Percentiles rank a stretch among this genome's conserved stretches.
These are phyloP conservation scores for Scaptomyza reducta DNA, from an alignment of 2,888 invertebrate species.

Conservation along the genomic window DNA sequence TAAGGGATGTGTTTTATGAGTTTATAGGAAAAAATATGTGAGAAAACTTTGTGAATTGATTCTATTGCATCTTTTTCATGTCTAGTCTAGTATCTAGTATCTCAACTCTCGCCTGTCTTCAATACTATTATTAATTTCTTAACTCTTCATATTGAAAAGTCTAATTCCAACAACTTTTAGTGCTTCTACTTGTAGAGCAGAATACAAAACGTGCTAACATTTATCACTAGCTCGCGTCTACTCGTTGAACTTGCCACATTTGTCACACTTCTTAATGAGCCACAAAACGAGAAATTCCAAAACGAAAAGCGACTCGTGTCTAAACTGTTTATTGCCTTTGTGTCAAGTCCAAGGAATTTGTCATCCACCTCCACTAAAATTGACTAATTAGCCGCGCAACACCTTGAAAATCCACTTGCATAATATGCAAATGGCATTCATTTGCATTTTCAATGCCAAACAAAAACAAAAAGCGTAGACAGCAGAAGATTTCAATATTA, in stretches of 20 bases:
- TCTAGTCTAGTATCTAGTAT: too few species aligned
- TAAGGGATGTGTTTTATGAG: too few species aligned
- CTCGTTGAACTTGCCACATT: neutral
- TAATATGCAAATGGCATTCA: slow-evolving; percentile 37
- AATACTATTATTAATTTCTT: too few species aligned
- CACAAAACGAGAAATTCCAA: neutral
- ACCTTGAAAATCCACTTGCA: slow-evolving; percentile 14
- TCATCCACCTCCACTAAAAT: slow-evolving; percentile 5
- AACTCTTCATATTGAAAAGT: neutral
- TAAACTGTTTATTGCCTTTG: slow-evolving; percentile 3
- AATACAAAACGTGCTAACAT: neutral
- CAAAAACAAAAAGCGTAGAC: neutral
- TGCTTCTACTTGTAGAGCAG: neutral
- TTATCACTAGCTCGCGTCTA: neutral
- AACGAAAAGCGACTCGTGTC: neutral
- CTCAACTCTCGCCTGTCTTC: too few species aligned
- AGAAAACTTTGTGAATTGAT: too few species aligned
- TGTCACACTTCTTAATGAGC: neutral
- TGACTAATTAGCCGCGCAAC: slow-evolving; percentile 30
- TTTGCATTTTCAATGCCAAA: slow-evolving; percentile 28
- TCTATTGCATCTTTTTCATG: too few species aligned
- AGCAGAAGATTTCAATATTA: neutral
- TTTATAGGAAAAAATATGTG: too few species aligned
- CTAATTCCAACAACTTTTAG: neutral
- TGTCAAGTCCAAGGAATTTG: slow-evolving; percentile 5